Evolutionary conservation across 1,140 invertebrate genomes (phyloP).

Genomic region (Ips typographus): DNA sequence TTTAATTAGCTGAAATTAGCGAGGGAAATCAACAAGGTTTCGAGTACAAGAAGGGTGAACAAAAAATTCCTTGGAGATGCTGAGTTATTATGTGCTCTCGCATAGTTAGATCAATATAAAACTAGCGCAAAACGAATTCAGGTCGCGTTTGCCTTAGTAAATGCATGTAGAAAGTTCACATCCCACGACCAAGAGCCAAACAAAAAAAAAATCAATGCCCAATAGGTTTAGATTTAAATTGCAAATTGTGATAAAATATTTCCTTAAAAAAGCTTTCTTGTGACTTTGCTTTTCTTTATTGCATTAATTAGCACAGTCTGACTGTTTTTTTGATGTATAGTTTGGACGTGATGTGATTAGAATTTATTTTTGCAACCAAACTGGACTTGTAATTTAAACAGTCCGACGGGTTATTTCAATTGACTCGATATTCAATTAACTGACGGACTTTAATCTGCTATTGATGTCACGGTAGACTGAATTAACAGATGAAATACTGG

Average conservation of each 20-base stretch:
- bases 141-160: no score
- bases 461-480: not conserved
- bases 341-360: no score
- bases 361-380: not conserved
- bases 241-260: not conserved
- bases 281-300: no score
- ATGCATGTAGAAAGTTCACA: not conserved
- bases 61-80: no score
- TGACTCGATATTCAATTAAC: constrained; percentile 1
- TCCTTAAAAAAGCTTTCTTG: no score
- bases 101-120: no score
- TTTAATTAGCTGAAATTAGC: constrained; percentile 5
- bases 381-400: not conserved
- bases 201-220: not conserved
- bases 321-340: no score
- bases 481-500: not conserved
- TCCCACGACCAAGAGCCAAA: not conserved
- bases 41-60: no score
- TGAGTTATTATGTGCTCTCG: no score
- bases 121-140: no score
- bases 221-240: not conserved
- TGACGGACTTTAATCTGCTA: not conserved
- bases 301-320: no score
- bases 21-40: not conserved
- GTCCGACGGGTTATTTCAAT: not conserved